Evolutionary conservation across 1,140 invertebrate species (phyloP), one percentile per base, ranked within the genome.

Genomic region (Heliconius eleuchia): DNA sequence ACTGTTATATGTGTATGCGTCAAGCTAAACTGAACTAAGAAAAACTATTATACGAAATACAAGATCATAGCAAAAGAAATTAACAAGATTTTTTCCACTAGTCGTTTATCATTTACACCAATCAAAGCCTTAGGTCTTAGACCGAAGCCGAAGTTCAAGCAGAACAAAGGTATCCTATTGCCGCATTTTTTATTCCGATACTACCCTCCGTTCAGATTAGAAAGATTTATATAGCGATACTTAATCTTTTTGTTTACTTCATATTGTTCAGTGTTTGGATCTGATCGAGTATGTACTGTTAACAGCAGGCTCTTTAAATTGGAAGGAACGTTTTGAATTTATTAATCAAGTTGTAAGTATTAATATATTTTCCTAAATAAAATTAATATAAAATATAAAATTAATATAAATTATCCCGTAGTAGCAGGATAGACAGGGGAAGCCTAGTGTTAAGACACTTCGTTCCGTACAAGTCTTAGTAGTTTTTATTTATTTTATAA

Each of bases 111-210:
- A 23, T 19, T 60, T 7, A 8, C 55, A 60, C 55, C 77, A 74
- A 50, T 18, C 18, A 75, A 82, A 80, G 79, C 82, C 82, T 82
- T 81, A 86, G 83, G 85, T 88, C 86, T 85, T 85, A 87, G 83
- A 86, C 82, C 74, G 81, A 83, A 87, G 84, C 84, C 83, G 83
- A 87, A 71, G 84, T 82, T 86, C 82, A 82, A 83, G 81, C 84
- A 73, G 85, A 84, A 85, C 85, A 88, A 86, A 89, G 88, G 89
- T 89, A 85, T 84, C 87, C 85, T 82, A 85, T 90, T 87, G 88
- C 86, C 85, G 84, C 83, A 88, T 89, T 88, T 85, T 84, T 85
- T 86, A 84, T 79, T 74, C 50, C 27, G 66, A 74, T 71, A 55
- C 74, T 73, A 73, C 77, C 76, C 66, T 74, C 73, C 16, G 46